Percentiles rank a stretch among this genome's conserved stretches.
Conservation (phyloP, 2,888 invertebrate genomes). For the Serripes groenlandicus region DNA sequence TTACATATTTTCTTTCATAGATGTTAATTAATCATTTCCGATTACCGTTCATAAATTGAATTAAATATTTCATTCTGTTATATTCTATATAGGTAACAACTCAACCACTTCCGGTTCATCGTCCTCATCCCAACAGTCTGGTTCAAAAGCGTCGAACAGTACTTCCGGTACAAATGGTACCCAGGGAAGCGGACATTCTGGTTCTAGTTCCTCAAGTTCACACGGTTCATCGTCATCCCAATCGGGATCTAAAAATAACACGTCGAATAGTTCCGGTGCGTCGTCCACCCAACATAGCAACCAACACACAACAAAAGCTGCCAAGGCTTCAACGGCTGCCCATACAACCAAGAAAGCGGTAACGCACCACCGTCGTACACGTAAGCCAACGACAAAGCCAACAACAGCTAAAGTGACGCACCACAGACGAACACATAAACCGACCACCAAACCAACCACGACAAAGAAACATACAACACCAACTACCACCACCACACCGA, state of each 20-base stretch:
- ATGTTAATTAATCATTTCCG: too few species aligned
- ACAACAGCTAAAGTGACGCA: conserved; percentile 30
- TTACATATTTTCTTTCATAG: too few species aligned
- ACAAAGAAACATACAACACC: conserved; percentile 1
- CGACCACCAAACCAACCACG: conserved; percentile 27
- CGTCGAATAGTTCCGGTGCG: background rate
- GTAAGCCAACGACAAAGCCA: conserved; percentile 44
- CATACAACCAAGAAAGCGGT: conserved; percentile 31
- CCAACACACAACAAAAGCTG: conserved; percentile 17
- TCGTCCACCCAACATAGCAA: conserved; percentile 17
- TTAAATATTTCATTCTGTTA: too few species aligned
- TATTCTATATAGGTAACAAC: too few species aligned
- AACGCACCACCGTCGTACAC: conserved; percentile 15
- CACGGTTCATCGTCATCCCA: conserved; percentile 21
- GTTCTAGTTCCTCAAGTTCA: conserved; percentile 24
- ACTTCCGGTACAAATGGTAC: conserved; percentile 3
- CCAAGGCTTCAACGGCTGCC: conserved; percentile 8
- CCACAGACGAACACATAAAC: conserved; percentile 12
- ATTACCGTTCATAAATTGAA: too few species aligned
- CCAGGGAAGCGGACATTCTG: background rate
- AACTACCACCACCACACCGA: background rate
- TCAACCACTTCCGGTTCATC: background rate
- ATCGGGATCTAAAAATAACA: background rate
- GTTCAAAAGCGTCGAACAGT: conserved; percentile 4
- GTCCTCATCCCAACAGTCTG: conserved; percentile 13